Base-by-base conservation (phyloP, 2,888 invertebrate genomes). In the Calameuta filiformis region DNA sequence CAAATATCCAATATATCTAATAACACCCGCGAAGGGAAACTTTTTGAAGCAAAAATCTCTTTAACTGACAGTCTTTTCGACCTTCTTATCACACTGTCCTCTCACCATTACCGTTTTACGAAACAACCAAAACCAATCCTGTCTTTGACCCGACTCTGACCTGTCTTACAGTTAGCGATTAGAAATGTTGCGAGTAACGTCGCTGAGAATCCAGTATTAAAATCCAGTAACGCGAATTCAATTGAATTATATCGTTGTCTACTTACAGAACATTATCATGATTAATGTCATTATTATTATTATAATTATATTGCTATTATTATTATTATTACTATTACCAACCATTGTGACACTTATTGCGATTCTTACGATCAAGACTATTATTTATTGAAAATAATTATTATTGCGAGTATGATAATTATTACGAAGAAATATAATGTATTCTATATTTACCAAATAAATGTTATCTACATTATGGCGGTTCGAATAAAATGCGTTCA, bases 381-480 rank as follows among this genome's bases (percentile, higher is more conserved):
- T 56, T 56, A 56, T 56, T 56, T 56, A 56, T 56, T 56, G 56
- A 56, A 56, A 56, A 56, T 56, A 15, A 56, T 56, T 56, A 56
- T 56, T 56, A 56, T 56, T 56, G 56, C 23, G 23, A 56, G 56
- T 56, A 56, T 0, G 56, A 56, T 56, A 56, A 56, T 56, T 56
- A 56, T 56, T 56, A 56, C 56, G 56, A 56, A 23, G 56, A 56
- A 56, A 23, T 56, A 56, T 56, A 85, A 85, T 89, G 87, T 89
- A 88, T 88, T 87, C 88, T 90, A 84, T 84, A 86, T 85, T 85
- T 86, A 86, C 84, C 79, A 85, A 87, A 88, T 87, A 88, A 87
- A 88, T 81, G 82, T 79, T 83, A 83, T 83, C 83, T 82, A 82
- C 80, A 85, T 83, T 81, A 83, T 40, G 56, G 56, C 56, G 56